Evolutionary conservation across 2,113 vertebrate genomes (phyloP).

Genomic region (Salvator merianae): DNA sequence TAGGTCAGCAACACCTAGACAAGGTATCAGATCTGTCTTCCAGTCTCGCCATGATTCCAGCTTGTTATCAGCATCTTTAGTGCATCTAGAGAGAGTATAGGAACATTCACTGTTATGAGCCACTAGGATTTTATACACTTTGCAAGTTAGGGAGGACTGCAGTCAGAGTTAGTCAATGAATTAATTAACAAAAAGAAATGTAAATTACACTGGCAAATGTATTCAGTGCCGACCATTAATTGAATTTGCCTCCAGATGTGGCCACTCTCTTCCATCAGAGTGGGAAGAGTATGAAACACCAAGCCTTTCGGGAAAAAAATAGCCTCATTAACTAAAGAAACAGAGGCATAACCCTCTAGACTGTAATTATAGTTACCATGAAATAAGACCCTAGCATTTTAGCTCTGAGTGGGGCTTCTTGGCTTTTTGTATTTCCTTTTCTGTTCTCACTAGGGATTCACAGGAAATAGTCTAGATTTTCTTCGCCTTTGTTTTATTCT

Average conservation of each 20-base stretch:
- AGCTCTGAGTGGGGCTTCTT: background rate
- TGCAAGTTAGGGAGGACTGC: background rate
- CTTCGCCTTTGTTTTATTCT: background rate
- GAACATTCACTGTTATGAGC: background rate
- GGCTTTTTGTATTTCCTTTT: background rate
- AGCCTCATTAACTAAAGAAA: constrained; percentile 33
- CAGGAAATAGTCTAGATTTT: background rate
- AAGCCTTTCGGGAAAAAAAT: constrained; percentile 5
- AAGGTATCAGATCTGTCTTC: too few relatives aligned
- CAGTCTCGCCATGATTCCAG: too few relatives aligned
- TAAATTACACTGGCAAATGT: constrained; percentile 5
- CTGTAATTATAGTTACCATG: constrained; percentile 19
- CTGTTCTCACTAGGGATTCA: background rate
- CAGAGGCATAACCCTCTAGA: constrained; percentile 7
- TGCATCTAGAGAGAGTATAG: too few relatives aligned
- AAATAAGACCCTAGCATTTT: constrained; percentile 1
- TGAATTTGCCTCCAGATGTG: constrained; percentile 29
- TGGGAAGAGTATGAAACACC: background rate
- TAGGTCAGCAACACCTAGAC: too few relatives aligned
- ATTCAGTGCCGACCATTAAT: background rate
- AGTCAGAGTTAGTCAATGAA: background rate
- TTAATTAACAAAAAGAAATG: constrained; percentile 24
- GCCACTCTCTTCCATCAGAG: background rate
- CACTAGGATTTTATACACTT: background rate
- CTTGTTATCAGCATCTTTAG: too few relatives aligned